These are phyloP conservation scores for Trichechus manatus DNA, from an alignment of 2,113 vertebrate genomes.

Conservation along the genomic window DNA sequence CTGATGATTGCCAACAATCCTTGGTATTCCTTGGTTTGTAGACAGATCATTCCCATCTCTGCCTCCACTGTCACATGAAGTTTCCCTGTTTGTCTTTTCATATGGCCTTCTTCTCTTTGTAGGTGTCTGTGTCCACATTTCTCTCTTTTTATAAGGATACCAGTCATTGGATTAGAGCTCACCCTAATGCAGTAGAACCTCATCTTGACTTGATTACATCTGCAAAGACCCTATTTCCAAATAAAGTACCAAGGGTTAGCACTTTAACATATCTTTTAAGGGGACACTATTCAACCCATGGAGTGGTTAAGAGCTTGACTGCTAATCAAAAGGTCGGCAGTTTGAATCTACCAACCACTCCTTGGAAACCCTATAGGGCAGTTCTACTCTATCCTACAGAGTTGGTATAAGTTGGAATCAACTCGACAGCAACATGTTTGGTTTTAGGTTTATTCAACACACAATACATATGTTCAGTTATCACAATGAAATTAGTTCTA, in stretches of 20 bases:
- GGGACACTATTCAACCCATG: neutral
- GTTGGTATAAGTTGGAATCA: too few species aligned
- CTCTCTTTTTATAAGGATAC: neutral
- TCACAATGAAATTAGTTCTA: constrained; percentile 14
- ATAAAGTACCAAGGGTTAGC: neutral
- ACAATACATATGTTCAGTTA: neutral
- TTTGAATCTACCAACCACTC: too few species aligned
- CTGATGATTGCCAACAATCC: neutral
- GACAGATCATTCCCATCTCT: neutral
- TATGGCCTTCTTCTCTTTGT: neutral
- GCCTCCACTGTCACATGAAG: neutral
- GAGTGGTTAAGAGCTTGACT: too few species aligned
- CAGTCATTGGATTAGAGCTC: neutral
- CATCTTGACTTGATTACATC: neutral
- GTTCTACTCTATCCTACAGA: too few species aligned
- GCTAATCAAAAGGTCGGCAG: too few species aligned
- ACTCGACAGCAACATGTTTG: too few species aligned
- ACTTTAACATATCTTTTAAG: neutral
- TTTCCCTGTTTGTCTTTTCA: neutral
- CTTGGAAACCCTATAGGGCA: too few species aligned
- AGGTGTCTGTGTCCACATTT: neutral
- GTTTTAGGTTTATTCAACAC: neutral
- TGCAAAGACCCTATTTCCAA: constrained; percentile 48
- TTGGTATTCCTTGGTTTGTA: neutral
- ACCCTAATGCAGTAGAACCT: neutral